phyloP scores from a whole-genome alignment of 2,113 vertebrate genomes.

The Monarcha castaneiventris region DNA sequence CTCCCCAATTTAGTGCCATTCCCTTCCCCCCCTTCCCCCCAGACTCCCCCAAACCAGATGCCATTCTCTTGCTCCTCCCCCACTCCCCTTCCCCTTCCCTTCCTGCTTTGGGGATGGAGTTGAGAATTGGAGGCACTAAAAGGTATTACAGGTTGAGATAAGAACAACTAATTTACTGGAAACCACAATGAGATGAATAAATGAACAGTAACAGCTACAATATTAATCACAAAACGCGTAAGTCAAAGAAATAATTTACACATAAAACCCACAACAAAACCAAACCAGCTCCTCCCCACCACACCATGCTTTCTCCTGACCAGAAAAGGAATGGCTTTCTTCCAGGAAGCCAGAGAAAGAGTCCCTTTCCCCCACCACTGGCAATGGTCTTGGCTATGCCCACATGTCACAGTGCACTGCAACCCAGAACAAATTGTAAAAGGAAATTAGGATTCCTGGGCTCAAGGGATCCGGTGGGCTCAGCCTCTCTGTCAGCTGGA shows the following conservation, averaged over 20 bases:
- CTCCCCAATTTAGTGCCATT: fast-evolving
- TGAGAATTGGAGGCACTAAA: neutral
- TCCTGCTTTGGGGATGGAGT: neutral
- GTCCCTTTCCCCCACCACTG: neutral
- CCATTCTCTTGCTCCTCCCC: neutral
- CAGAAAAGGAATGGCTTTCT: neutral
- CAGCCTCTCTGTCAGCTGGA: neutral
- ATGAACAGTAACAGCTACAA: neutral
- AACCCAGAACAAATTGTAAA: neutral
- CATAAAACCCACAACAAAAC: fast-evolving
- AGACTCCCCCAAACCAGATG: neutral
- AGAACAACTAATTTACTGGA: neutral
- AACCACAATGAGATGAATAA: neutral
- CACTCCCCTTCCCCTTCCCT: neutral
- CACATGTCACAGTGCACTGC: fast-evolving
- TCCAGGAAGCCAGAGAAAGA: neutral
- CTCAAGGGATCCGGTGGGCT: fast-evolving
- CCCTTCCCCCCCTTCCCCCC: fast-evolving
- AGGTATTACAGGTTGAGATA: neutral
- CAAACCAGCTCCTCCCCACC: neutral
- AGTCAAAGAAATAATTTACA: neutral
- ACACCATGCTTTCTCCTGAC: neutral
- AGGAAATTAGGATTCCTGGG: neutral
- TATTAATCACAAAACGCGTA: neutral
- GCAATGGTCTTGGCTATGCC: neutral